Percentiles rank a stretch among this genome's conserved stretches.
Evolutionary conservation across 2,113 vertebrate species (phyloP).

Genomic region (Lota lota): DNA sequence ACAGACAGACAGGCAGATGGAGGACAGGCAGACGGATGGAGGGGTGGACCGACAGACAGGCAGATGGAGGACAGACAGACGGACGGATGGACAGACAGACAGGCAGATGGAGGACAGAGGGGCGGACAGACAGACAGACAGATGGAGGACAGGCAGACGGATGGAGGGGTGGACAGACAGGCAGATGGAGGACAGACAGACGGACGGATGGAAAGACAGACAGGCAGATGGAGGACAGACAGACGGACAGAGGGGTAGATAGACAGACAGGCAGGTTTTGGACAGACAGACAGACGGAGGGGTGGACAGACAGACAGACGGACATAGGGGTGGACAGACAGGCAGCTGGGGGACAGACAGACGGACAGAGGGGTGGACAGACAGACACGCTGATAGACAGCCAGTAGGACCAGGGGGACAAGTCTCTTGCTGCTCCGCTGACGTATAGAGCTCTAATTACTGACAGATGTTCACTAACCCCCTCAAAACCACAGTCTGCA

Average conservation of each 20-base stretch:
- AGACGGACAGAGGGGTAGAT: background rate
- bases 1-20: background rate
- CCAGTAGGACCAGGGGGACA: slow-evolving; percentile 24
- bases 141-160: slow-evolving; percentile 22
- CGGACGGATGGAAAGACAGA: background rate
- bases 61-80: too few species aligned
- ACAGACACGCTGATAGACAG: slow-evolving; percentile 24
- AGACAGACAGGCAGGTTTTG: too few species aligned
- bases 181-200: too few species aligned
- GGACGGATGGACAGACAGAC: too few species aligned
- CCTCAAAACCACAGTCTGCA: too few species aligned
- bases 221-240: background rate
- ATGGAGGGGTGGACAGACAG: background rate
- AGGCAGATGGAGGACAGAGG: too few species aligned
- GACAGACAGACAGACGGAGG: background rate
- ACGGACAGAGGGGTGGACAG: background rate
- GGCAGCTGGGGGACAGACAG: background rate
- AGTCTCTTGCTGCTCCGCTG: slow-evolving; percentile 43
- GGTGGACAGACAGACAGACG: background rate
- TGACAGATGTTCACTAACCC: slow-evolving; percentile 59
- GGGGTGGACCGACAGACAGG: too few species aligned
- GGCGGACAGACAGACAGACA: slow-evolving; percentile 3
- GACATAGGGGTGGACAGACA: background rate
- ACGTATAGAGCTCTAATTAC: slow-evolving; percentile 56
- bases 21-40: too few species aligned